Evolutionary conservation across 2,113 vertebrate species (phyloP).

Genomic region (Indicator maculatus): DNA sequence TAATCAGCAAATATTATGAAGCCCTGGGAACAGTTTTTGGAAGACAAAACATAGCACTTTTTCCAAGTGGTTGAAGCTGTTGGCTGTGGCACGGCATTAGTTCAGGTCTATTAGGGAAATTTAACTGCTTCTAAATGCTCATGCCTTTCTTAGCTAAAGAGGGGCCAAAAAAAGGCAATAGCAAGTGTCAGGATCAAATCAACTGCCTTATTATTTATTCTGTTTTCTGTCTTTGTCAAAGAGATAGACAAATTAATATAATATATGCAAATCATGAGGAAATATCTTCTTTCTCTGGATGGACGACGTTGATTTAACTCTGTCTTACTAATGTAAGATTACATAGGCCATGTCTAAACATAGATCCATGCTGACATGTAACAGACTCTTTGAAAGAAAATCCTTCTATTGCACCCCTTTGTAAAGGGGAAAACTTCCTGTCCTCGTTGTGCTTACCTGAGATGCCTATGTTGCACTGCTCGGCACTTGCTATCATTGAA

Average conservation of each 20-base stretch:
- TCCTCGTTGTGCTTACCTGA: background rate
- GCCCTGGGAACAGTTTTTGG: conserved; percentile 57
- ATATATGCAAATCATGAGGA: background rate
- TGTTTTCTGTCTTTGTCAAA: conserved; percentile 10
- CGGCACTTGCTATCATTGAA: background rate
- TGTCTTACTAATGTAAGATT: background rate
- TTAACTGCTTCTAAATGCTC: background rate
- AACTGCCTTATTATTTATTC: background rate
- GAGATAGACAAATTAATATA: background rate
- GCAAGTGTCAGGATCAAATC: conserved; percentile 37
- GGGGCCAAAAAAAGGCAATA: conserved; percentile 20
- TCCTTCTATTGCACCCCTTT: background rate
- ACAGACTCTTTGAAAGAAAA: background rate
- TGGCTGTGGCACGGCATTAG: background rate
- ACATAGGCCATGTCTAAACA: background rate
- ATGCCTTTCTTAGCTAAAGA: background rate
- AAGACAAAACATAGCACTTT: conserved; percentile 23
- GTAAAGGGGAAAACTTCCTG: background rate
- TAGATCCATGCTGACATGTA: background rate
- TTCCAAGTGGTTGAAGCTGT: conserved; percentile 34
- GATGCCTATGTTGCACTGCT: background rate
- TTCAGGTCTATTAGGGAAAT: conserved; percentile 24
- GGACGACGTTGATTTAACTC: background rate
- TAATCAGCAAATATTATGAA: conserved; percentile 60
- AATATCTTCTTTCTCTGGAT: background rate